phyloP scores from a whole-genome alignment of 2,113 vertebrate species.

The Delphinus delphis region DNA sequence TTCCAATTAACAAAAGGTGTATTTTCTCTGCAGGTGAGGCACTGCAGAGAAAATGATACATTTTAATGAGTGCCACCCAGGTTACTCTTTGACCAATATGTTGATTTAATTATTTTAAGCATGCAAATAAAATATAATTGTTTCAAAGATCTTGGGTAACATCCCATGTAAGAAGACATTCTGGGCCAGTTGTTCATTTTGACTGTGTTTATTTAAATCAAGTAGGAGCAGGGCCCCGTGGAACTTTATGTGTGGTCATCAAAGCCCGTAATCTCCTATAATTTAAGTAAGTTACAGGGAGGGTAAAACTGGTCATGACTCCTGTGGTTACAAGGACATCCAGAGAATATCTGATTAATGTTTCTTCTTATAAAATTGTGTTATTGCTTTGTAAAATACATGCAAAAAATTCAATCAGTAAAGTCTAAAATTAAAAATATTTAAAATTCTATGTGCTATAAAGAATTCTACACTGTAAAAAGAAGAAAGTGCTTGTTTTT shows the following conservation, averaged over 20 bases:
- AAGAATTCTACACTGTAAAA: slow-evolving; percentile 82
- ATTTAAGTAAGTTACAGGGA: slow-evolving; percentile 81
- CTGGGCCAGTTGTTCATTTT: slow-evolving; percentile 81
- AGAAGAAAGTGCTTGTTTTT: slow-evolving; percentile 86
- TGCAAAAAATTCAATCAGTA: slow-evolving; percentile 84
- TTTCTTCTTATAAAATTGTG: slow-evolving; percentile 76
- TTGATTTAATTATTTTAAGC: slow-evolving; percentile 67
- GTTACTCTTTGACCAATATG: slow-evolving; percentile 63
- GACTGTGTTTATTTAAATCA: slow-evolving; percentile 86
- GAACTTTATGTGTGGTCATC: slow-evolving; percentile 84
- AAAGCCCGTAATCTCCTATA: slow-evolving; percentile 82
- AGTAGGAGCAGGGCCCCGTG: slow-evolving; percentile 69
- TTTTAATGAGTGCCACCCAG: slow-evolving; percentile 69
- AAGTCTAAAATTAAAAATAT: neutral
- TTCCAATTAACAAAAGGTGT: too few species aligned
- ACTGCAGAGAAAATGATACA: neutral
- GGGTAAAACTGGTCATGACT: slow-evolving; percentile 86
- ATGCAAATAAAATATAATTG: slow-evolving; percentile 68
- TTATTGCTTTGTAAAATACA: slow-evolving; percentile 83
- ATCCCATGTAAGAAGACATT: slow-evolving; percentile 82
- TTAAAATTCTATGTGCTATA: slow-evolving; percentile 81
- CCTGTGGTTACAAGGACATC: slow-evolving; percentile 86
- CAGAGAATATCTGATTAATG: slow-evolving; percentile 85
- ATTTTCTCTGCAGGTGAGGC: too few species aligned
- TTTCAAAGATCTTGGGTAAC: slow-evolving; percentile 83